Base-by-base conservation (phyloP, 2,888 invertebrate genomes). In the Dicyrtomina minuta region DNA sequence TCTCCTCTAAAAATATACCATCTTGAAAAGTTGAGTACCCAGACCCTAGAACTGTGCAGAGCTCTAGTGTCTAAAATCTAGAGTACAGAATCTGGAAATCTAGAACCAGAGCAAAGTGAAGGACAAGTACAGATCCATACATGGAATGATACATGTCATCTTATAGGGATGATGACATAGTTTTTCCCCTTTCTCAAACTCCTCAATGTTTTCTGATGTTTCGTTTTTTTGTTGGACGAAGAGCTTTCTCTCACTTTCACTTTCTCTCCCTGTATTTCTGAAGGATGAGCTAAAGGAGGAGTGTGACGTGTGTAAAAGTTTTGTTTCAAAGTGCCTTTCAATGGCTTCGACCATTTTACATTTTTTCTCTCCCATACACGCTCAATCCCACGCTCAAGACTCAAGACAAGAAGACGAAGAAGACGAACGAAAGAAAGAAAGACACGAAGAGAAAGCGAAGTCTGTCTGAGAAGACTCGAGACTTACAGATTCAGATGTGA, bases 271-370 rank as follows among this genome's bases (percentile, higher is more conserved):
- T n/a, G n/a, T 33, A 33, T 33, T 33, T 33, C 33, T 46, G 58
- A 27, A 58, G 58, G 24, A 58, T 17, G 22, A 43, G 13, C n/a
- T n/a, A 43, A 20, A 60, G 59, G 41, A 44, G n/a, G 46, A 44
- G 20, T 10, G 15, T 60, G 60, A 43, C 20, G 17, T 58, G 55
- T 26, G 55, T 55, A 15, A 33, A 39, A 58, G 39, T 58, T 17
- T 53, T 33, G 33, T 33, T 53, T 58, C 58, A 58, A 58, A 39
- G 41, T 39, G 39, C 20, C 41, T 41, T 27, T 58, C 10, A 20
- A 58, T 58, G 39, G 46, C 46, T 39, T 24, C 53, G n/a, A n/a
- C 33, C 39, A 17, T 58, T 58, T 58, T 58, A 39, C 41, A 12
- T 56, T 15, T 15, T 46, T 46, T 46, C 43, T 41, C 43, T 46